Conservation (phyloP, 2,888 invertebrate species). For the Stratiomys singularior region DNA sequence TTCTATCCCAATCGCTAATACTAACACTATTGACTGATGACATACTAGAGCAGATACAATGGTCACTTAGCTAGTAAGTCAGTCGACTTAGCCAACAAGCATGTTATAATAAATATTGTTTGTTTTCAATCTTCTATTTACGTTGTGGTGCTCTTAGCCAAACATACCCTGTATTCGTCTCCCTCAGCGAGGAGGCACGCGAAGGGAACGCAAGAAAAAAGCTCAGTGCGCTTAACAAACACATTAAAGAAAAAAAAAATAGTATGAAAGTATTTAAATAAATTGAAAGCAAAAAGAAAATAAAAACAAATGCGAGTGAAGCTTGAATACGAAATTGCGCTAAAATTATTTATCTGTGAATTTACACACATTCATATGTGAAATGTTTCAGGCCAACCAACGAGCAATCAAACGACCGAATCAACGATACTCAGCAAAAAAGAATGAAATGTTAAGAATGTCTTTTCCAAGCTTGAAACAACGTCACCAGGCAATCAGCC, state of each 20-base stretch:
- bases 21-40: not conserved
- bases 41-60: not conserved
- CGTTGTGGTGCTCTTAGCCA: not conserved
- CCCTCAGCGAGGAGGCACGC: not conserved
- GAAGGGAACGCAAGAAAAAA: not conserved
- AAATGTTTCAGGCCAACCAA: no score
- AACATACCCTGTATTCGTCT: not conserved
- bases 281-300: not conserved
- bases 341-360: not conserved
- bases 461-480: not conserved
- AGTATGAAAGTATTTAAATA: not conserved
- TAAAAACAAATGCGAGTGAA: not conserved
- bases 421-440: not conserved
- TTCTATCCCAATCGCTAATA: not conserved
- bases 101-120: not conserved
- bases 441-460: not conserved
- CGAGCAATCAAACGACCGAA: not conserved
- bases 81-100: not conserved
- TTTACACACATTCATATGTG: not conserved
- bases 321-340: not conserved
- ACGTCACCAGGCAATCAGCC: not conserved
- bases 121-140: not conserved
- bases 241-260: not conserved
- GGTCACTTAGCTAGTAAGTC: not conserved
- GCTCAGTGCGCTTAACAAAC: not conserved